A percentile compares a stretch with the other conserved stretches of the same genome.
These are phyloP conservation scores for Microtus montanus DNA, from an alignment of 2,113 vertebrate genomes.

Conservation along the genomic window DNA sequence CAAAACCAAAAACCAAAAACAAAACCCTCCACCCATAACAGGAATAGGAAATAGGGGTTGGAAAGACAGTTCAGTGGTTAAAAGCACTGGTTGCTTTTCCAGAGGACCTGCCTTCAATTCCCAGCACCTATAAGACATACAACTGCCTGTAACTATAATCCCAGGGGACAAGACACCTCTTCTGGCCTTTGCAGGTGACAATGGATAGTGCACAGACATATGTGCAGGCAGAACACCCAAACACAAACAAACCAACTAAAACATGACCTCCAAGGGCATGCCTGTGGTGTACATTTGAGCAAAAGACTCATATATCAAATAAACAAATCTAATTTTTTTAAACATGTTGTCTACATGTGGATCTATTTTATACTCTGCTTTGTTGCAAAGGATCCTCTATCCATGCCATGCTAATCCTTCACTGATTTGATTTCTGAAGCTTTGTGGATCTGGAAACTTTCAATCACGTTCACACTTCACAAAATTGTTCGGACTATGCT, in stretches of 20 bases:
- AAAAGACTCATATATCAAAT: not conserved
- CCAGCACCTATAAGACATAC: not conserved
- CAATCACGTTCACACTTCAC: not conserved
- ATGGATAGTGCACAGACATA: not conserved
- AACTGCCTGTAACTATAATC: not conserved
- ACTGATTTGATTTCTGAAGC: not conserved
- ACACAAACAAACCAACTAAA: not conserved
- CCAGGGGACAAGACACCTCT: not conserved
- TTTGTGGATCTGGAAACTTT: constrained; percentile 23
- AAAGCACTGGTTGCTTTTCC: not conserved
- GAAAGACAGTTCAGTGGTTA: not conserved
- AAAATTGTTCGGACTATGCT: not conserved
- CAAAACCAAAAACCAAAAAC: not conserved
- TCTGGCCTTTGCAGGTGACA: not conserved
- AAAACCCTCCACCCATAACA: not conserved
- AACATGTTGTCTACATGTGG: not conserved
- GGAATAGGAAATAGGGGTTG: not conserved
- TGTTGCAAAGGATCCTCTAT: not conserved
- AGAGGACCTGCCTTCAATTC: not conserved
- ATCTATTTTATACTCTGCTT: not conserved
- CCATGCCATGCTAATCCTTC: not conserved
- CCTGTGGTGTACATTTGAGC: not conserved
- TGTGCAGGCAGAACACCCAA: not conserved
- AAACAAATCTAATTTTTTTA: not conserved
- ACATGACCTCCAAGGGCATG: not conserved